Evolutionary conservation across 2,797 vertebrate species (phyloP), one percentile per base, ranked within the genome.

Genomic region (Chaunax sp.): DNA sequence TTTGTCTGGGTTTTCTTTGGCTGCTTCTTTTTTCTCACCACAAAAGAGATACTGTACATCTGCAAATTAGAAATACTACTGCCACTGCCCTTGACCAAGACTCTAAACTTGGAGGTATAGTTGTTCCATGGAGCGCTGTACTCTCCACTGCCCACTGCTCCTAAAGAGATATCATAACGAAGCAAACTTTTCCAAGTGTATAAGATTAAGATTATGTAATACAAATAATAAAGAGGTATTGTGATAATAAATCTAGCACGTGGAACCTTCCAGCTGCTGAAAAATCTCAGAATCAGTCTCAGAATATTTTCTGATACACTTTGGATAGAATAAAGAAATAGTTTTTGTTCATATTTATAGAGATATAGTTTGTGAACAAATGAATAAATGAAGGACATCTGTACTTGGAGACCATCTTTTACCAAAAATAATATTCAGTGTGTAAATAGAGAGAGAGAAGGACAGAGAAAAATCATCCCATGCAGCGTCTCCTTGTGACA

Each of bases 401-500:
- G 64, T 52, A 43, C 69, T 73, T 59, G 54, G 53, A 40, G 40
- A 20, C 10, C 55, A 58, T 63, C 50, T 55, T 69, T 77, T 52
- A 54, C 62, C 54, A 45, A 66, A 69, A 69, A n/a, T 75, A 66
- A 46, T 74, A 38, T 64, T 67, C 4, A 56, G 3, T 46, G 49
- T 53, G 58, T 63, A 60, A 72, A 75, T 52, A 49, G 46, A 75
- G 47, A 78, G 53, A 59, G 50, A 66, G 44, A 64, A 44, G 40
- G 22, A 25, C 44, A 77, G 22, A 37, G 51, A 84, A 41, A 86
- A 78, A 82, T 47, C 10, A 72, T 79, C 69, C 84, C 85, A n/a
- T 76, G 80, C 59, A 75, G 64, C 79, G 81, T 85, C 76, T 81
- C 74, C 74, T 74, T 70, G 77, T 81, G 79, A 79, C 72, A 72